phyloP scores from a whole-genome alignment of 1,140 invertebrate genomes.

The Drosophila saltans region DNA sequence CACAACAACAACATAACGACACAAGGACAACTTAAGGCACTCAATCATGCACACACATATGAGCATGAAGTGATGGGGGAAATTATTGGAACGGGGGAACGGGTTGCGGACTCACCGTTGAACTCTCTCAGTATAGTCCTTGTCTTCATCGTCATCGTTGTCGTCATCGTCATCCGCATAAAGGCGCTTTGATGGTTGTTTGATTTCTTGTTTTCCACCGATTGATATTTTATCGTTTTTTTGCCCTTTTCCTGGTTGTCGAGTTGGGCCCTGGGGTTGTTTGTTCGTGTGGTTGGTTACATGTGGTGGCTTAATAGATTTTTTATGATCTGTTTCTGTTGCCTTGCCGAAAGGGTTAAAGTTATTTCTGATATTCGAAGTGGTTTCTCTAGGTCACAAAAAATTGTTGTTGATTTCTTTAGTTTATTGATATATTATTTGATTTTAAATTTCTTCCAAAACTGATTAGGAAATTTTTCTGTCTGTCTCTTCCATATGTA shows the following conservation, averaged over 20 bases:
- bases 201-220: constrained; percentile 78
- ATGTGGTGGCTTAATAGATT: constrained; percentile 81
- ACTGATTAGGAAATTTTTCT: too few species aligned
- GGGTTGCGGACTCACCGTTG: constrained; percentile 40
- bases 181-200: constrained; percentile 82
- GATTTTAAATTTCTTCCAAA: too few species aligned
- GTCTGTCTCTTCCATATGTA: too few species aligned
- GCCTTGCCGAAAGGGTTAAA: constrained; percentile 16
- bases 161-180: constrained; percentile 59
- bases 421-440: constrained; percentile 45
- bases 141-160: constrained; percentile 42
- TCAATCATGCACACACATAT: constrained; percentile 65
- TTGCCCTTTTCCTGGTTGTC: constrained; percentile 23
- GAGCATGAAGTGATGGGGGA: constrained; percentile 25
- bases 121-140: constrained; percentile 16
- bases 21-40: constrained; percentile 43
- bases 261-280: constrained; percentile 12
- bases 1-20: constrained; percentile 9
- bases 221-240: constrained; percentile 82
- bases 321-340: constrained; percentile 78
- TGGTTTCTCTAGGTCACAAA: background rate
- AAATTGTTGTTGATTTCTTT: constrained; percentile 1
- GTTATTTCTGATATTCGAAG: constrained; percentile 1
- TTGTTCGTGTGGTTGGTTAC: constrained; percentile 38
- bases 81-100: constrained; percentile 1